Evolutionary conservation across 2,888 invertebrate genomes (phyloP).

Genomic region (Dioctria linearis): DNA sequence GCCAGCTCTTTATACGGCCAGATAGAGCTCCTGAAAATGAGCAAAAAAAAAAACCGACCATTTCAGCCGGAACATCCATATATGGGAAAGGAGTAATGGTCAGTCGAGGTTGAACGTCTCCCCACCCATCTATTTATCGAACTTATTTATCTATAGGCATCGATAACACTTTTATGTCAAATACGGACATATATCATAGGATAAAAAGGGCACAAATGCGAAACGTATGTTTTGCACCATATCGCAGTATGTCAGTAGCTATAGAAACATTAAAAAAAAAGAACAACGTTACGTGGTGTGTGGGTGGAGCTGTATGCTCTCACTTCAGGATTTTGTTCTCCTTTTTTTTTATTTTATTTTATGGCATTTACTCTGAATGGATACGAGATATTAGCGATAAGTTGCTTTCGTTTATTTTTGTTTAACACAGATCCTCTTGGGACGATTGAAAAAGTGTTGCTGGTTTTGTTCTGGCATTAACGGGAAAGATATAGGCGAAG

Average conservation of each 20-base stretch:
- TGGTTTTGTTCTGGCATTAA: too few relatives aligned
- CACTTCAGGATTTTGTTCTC: background rate
- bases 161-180: conserved; percentile 51
- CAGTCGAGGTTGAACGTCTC: background rate
- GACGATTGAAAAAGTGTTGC: background rate
- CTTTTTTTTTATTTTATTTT: background rate
- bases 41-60: conserved; percentile 25
- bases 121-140: conserved; percentile 53
- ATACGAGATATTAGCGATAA: conserved; percentile 21
- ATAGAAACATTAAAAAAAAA: conserved; percentile 47
- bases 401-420: conserved; percentile 2
- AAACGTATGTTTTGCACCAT: conserved; percentile 46
- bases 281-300: background rate
- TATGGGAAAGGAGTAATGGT: background rate
- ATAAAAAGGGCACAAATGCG: conserved; percentile 53
- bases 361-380: background rate
- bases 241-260: conserved; percentile 33
- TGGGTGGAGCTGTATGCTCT: background rate
- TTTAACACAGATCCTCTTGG: background rate
- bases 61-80: background rate
- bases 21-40: background rate
- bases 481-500: too few relatives aligned
- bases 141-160: conserved; percentile 54
- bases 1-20: conserved; percentile 20
- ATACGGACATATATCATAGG: conserved; percentile 53